These are phyloP conservation scores for Homarus gammarus DNA, from an alignment of 2,888 invertebrate genomes.

Conservation along the genomic window DNA sequence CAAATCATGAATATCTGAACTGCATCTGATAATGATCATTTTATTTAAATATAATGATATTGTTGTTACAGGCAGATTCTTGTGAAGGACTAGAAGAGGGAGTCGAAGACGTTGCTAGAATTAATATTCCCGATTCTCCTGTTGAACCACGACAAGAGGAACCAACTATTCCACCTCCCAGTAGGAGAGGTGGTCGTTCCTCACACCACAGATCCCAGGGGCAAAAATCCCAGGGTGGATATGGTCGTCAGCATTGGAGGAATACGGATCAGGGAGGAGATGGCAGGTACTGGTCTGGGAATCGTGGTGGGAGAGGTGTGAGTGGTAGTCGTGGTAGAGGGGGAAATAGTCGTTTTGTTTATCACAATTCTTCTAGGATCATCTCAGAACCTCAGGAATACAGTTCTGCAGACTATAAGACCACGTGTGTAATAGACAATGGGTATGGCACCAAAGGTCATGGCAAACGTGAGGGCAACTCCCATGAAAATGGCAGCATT, in stretches of 20 bases:
- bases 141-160: constrained; percentile 8
- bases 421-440: constrained; percentile 36
- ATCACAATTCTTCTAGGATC: constrained; percentile 38
- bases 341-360: constrained; percentile 8
- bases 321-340: constrained; percentile 40
- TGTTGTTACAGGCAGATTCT: constrained; percentile 47
- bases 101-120: constrained; percentile 24
- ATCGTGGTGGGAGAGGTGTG: constrained; percentile 48
- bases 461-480: constrained; percentile 10
- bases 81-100: constrained; percentile 55
- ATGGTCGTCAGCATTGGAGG: constrained; percentile 45
- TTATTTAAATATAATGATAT: too few species aligned
- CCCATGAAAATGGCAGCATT: constrained; percentile 33
- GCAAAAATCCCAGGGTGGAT: constrained; percentile 32
- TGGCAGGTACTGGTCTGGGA: constrained; percentile 40
- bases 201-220: constrained; percentile 22
- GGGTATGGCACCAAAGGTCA: constrained; percentile 36
- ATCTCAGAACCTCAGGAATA: constrained; percentile 46
- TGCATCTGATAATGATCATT: too few species aligned
- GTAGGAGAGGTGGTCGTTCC: constrained; percentile 31
- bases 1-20: background rate
- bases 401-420: constrained; percentile 15
- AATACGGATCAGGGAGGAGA: constrained; percentile 52
- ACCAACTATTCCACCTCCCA: constrained; percentile 16
- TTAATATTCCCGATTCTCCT: constrained; percentile 8